Percentiles rank a stretch among this genome's conserved stretches.
phyloP scores from a whole-genome alignment of 2,888 invertebrate species.

The Phymatocera aterrima region DNA sequence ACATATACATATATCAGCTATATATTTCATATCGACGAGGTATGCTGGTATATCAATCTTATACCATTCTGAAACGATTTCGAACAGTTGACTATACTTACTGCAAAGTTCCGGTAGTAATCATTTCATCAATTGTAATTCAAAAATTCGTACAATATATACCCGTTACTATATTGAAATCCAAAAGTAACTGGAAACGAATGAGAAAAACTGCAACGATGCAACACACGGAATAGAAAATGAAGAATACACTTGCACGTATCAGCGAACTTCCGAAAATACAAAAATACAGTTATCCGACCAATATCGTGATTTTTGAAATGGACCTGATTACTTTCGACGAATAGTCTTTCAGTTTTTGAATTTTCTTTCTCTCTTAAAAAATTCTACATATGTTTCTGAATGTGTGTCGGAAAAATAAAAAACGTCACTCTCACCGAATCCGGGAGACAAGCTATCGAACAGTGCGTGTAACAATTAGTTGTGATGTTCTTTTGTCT shows the following conservation, averaged over 20 bases:
- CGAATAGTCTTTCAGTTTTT: not conserved
- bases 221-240: no score
- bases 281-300: not conserved
- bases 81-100: conserved; percentile 6
- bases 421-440: conserved; percentile 27
- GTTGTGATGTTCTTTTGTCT: conserved; percentile 59
- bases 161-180: not conserved
- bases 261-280: not conserved
- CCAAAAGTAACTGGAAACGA: not conserved
- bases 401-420: not conserved
- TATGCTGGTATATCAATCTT: no score
- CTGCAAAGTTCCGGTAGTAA: not conserved
- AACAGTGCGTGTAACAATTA: conserved; percentile 65
- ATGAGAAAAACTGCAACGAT: not conserved
- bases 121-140: conserved; percentile 17
- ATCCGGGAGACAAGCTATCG: conserved; percentile 66
- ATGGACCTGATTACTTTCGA: not conserved
- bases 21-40: not conserved
- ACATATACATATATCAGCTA: no score
- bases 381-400: not conserved
- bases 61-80: not conserved
- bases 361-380: not conserved
- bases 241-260: not conserved
- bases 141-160: not conserved
- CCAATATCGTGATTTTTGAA: not conserved